Evolutionary conservation across 2,888 invertebrate species (phyloP).

Genomic region (Leptura quadrifasciata): DNA sequence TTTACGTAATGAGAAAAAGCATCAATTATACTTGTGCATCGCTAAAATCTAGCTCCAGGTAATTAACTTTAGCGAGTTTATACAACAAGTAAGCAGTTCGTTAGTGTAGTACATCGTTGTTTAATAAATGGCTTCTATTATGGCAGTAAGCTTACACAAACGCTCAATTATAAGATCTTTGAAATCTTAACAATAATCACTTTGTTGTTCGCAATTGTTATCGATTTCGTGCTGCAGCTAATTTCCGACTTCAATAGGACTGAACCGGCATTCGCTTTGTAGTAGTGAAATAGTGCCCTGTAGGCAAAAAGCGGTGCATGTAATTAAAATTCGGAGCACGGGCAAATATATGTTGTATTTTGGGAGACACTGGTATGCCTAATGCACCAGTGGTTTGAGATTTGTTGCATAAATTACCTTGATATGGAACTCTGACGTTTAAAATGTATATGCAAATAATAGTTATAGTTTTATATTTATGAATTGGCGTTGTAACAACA

Average conservation of each 20-base stretch:
- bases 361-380: background rate
- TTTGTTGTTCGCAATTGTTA: constrained; percentile 8
- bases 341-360: constrained; percentile 40
- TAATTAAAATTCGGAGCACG: constrained; percentile 56
- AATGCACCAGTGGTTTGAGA: constrained; percentile 44
- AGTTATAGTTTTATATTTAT: too few species aligned
- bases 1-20: too few species aligned
- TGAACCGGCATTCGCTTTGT: constrained; percentile 38
- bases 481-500: too few species aligned
- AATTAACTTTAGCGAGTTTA: background rate
- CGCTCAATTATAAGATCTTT: background rate
- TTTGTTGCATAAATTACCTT: too few species aligned
- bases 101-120: background rate
- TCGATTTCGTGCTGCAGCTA: constrained; percentile 11
- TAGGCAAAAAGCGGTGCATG: constrained; percentile 57
- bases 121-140: background rate
- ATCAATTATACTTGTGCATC: too few species aligned
- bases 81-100: background rate
- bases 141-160: background rate
- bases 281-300: constrained; percentile 47
- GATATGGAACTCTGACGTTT: too few species aligned
- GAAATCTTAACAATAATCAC: background rate
- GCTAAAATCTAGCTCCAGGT: background rate
- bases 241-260: constrained; percentile 22
- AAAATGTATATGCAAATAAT: too few species aligned